Evolutionary conservation across 1,140 invertebrate species (phyloP), one percentile per base, ranked within the genome.

Genomic region (Cotesia glomerata): DNA sequence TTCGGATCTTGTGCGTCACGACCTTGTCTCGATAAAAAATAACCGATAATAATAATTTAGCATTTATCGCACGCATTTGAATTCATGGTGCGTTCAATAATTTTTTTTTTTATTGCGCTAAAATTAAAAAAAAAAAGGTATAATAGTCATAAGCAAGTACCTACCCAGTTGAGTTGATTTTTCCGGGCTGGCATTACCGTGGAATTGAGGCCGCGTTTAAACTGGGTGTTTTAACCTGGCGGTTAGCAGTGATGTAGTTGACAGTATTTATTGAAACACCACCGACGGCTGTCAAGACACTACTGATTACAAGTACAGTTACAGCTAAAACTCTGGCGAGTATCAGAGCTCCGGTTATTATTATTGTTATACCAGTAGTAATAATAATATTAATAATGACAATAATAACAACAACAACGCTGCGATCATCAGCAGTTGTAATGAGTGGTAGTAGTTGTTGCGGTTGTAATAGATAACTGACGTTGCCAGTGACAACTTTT

Each of bases 211-310:
- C 54, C 51, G 39, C 66, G 58, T 49, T 49, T 54, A 61, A 64
- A 58, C 14, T 58, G 2, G 14, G 16, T 18, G 56, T 58, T 11
- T 18, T 26, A 49, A 51, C 7, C n/a, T n/a, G 52, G 62, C 16
- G n/a, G 13, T 39, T 58, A 5, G 39, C 35, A 11, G 35, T 26
- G 58, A 65, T 66, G 49, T 49, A n/a, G 39, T 7, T 9, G 58
- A 64, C 72, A 68, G 71, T 64, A 61, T 2, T 11, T 56, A 39
- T 65, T 67, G 18, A 14, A 36, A 61, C 59, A 45, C 26, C 56
- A 58, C 65, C 59, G 62, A 58, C 70, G 59, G 71, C 73, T 73
- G 71, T 71, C 5, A 58, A 34, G 65, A 58, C 65, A 73, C 64
- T 73, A 32, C 62, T 65, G 72, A 63, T 51, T 69, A 61, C 71